Conservation (phyloP, 1,140 invertebrate species). For the Drosophila albomicans region DNA sequence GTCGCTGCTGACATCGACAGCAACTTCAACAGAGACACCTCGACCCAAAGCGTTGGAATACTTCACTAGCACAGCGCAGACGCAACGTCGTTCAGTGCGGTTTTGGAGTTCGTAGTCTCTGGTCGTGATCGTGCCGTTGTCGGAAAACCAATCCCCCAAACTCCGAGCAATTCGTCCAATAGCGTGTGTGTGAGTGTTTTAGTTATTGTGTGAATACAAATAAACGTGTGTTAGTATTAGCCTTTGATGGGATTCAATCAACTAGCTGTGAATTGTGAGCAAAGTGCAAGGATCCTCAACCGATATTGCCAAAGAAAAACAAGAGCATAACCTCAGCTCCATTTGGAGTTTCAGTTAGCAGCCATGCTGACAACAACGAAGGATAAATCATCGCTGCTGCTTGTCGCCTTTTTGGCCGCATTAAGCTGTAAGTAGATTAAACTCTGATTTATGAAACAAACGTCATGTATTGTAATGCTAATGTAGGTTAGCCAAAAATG, state of each 20-base stretch:
- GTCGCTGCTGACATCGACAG: conserved; percentile 33
- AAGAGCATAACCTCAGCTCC: conserved; percentile 1
- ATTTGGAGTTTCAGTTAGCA: conserved; percentile 32
- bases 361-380: conserved; percentile 67
- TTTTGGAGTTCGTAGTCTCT: conserved; percentile 78
- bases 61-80: conserved; percentile 70
- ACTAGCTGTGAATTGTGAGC: conserved; percentile 4
- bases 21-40: conserved; percentile 15
- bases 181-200: conserved; percentile 11
- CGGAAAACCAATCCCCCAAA: conserved; percentile 16
- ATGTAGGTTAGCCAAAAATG: conserved; percentile 34
- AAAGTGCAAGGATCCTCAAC: conserved; percentile 32
- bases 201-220: no score
- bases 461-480: conserved; percentile 69
- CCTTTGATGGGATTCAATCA: neutral
- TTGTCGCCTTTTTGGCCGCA: conserved; percentile 79
- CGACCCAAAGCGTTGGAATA: conserved; percentile 55
- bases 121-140: conserved; percentile 68
- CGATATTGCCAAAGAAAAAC: conserved; percentile 3
- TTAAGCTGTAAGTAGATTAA: conserved; percentile 79
- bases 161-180: conserved; percentile 10
- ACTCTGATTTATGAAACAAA: conserved; percentile 66
- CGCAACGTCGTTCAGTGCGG: conserved; percentile 79
- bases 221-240: conserved; percentile 10
- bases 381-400: conserved; percentile 70